Base-by-base conservation (phyloP, 2,888 invertebrate genomes). In the Tenthredo livida region DNA sequence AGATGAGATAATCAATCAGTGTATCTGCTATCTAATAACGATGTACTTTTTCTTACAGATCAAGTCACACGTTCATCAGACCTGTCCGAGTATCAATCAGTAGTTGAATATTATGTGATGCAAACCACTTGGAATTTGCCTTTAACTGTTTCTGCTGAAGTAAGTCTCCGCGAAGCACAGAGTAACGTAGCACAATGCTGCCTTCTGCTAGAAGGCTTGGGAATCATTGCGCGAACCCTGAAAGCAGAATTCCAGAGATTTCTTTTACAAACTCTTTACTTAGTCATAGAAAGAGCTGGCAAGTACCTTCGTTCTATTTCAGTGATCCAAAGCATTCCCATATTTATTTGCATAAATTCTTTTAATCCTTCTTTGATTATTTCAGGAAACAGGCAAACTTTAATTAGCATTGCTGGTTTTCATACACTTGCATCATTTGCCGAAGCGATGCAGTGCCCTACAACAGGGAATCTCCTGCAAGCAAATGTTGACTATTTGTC, bases 401-500 rank as follows among this genome's bases (percentile, higher is more conserved):
- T 96, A 86, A 94, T 97, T 0, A 95, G 95, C 90, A 90, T 94
- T 70, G 95, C 96, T 0, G 97, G 97, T 0, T 92, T 95, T 84
- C 94, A 94, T 87, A 94, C 96, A 0, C 93, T 97, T 7, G 91
- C 94, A 70, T 94, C 94, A 84, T 94, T 97, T 40, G 95, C 96
- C 10, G 85, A 89, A 54, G 95, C 96, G 0, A 94, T 96, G 88
- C 95, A 94, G 0, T 95, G 95, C 90, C 87, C 89, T 0, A 92
- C 93, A 84, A 94, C 96, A 4, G 94, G 95, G 0, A 94, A 95
- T n/a, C 94, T 97, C 33, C 94, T 97, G 85, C 94, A 95, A 82
- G 90, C 92, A 58, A 97, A 97, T 91, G 95, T 96, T 0, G 97
- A 97, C 92, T 97, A 97, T 91, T 95, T 97, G 90, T 96, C 96